Evolutionary conservation across 2,113 vertebrate genomes (phyloP), one percentile per base, ranked within the genome.

Genomic region (Chloropsis hardwickii): DNA sequence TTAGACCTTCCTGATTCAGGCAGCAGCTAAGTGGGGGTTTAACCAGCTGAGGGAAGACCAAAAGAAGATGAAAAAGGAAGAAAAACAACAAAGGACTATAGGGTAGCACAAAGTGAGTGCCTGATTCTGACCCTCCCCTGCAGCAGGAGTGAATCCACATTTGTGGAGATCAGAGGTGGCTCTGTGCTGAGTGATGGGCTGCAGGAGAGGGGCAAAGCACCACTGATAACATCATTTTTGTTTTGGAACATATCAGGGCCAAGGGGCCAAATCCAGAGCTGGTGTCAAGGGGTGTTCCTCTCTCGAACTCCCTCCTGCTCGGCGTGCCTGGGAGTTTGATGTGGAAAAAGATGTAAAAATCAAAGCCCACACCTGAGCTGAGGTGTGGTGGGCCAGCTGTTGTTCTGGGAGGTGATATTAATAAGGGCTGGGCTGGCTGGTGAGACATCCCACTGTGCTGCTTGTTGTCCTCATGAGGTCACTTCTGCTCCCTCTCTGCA

Each of bases 391-490:
- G 48, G 24, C 21, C 40, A 58, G 28, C 53, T 83, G 14, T 6
- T 56, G 14, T 5, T 44, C 45, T 50, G 28, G 21, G 3, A 72
- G 40, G 25, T 61, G 64, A 35, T 11, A 57, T 11, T 61, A 77
- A 77, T 10, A 18, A 67, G 9, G 71, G 18, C 54, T 65, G n/a
- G 21, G 12, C 40, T 69, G 60, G 31, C 66, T 10, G 1, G n/a
- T 29, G 57, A 64, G 48, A 85, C 18, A 39, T 13, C 47, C 80
- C 62, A 9, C 20, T 14, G 0, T 0, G 12, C 37, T 74, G 24
- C 31, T 81, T 1, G 0, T 3, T 0, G 3, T 57, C 24, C 48
- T 51, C 1, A 0, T 3, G 39, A 33, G 51, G 22, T 71, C 44
- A 57, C 37, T 29, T 81, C 67, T 80, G 39, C 39, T 54, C 33